Evolutionary conservation across 2,113 vertebrate genomes (phyloP).

Genomic region (Sphaerodactylus townsendi): DNA sequence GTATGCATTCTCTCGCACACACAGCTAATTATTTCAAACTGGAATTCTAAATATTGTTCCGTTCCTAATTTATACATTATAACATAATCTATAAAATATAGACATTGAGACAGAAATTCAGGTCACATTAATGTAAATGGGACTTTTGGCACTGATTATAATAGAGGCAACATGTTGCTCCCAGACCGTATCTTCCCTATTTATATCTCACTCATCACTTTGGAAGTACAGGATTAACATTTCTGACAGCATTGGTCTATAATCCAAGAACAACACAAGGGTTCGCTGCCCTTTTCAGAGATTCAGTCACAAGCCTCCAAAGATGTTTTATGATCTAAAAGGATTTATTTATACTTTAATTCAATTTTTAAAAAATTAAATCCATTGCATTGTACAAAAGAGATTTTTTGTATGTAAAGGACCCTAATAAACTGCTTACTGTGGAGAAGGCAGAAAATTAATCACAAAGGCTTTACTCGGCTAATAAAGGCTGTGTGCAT

Average conservation of each 20-base stretch:
- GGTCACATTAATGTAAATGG: conserved; percentile 25
- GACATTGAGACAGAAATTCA: conserved; percentile 25
- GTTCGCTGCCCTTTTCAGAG: conserved; percentile 53
- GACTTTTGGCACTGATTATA: conserved; percentile 17
- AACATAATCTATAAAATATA: background rate
- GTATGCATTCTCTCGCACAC: too few species aligned
- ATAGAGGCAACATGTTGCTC: background rate
- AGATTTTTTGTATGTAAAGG: conserved; percentile 60
- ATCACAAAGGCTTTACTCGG: conserved; percentile 53
- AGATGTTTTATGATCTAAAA: conserved; percentile 59
- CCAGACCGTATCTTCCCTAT: conserved; percentile 32
- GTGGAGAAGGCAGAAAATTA: conserved; percentile 59
- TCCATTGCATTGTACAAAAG: conserved; percentile 38
- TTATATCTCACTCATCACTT: conserved; percentile 48
- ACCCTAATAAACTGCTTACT: conserved; percentile 53
- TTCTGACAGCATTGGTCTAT: conserved; percentile 46
- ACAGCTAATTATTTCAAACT: too few species aligned
- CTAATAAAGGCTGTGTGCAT: conserved; percentile 62
- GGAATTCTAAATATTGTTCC: too few species aligned
- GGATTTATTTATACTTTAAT: conserved; percentile 63
- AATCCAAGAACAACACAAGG: conserved; percentile 45
- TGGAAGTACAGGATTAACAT: conserved; percentile 36
- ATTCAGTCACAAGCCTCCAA: conserved; percentile 45
- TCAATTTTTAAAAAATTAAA: conserved; percentile 67
- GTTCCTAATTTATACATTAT: too few species aligned